phyloP scores from a whole-genome alignment of 2,113 vertebrate species.

The Leucoraja erinaceus region DNA sequence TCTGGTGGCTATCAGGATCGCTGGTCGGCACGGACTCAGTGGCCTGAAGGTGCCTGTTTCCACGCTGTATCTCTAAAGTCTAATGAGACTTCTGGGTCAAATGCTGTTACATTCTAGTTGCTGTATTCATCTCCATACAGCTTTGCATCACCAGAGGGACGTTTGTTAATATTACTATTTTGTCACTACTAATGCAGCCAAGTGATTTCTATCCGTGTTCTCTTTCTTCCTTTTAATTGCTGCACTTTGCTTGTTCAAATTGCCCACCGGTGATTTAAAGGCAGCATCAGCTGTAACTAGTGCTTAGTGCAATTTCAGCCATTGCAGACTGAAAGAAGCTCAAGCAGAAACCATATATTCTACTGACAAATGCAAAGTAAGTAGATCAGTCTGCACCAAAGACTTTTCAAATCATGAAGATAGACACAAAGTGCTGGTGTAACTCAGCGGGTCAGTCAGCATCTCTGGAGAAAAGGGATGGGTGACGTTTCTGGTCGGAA shows the following conservation, averaged over 20 bases:
- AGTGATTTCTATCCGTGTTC: not conserved
- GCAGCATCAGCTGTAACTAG: conserved; percentile 28
- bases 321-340: not conserved
- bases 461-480: too few relatives aligned
- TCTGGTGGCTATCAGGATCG: not conserved
- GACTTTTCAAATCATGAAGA: not conserved
- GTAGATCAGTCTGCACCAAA: not conserved
- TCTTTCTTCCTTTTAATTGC: not conserved
- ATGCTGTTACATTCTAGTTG: not conserved
- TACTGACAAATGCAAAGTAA: not conserved
- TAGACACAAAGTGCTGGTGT: too few relatives aligned
- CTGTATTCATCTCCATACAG: not conserved
- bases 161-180: too few relatives aligned
- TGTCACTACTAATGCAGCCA: not conserved
- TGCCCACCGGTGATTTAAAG: not conserved
- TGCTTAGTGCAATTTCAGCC: not conserved
- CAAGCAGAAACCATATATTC: not conserved
- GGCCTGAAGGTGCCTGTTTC: too few relatives aligned
- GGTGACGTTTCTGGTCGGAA: too few relatives aligned
- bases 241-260: not conserved
- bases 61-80: too few relatives aligned
- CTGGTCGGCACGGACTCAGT: too few relatives aligned
- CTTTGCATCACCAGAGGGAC: not conserved
- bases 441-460: too few relatives aligned
- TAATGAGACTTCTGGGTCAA: not conserved